Evolutionary conservation across 2,888 invertebrate species (phyloP).

Genomic region (Coenonympha glycerion): DNA sequence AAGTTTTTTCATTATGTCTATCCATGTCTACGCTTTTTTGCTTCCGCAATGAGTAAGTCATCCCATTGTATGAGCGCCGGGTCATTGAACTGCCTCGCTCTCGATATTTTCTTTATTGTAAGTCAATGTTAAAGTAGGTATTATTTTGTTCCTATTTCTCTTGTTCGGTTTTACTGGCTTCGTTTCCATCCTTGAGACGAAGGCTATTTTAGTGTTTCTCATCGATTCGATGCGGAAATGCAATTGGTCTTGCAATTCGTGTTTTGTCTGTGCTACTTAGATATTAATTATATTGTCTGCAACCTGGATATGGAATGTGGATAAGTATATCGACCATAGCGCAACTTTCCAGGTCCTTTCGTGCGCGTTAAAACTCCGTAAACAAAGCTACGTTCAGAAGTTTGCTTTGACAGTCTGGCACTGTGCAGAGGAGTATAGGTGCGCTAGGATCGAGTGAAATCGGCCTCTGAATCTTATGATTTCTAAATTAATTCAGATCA

Average conservation of each 20-base stretch:
- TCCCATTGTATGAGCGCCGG: conserved; percentile 11
- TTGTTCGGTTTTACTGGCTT: conserved; percentile 17
- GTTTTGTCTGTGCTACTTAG: not conserved
- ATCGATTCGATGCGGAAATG: conserved; percentile 24
- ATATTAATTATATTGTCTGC: not conserved
- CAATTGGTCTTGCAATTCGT: conserved; percentile 7
- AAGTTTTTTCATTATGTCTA: conserved; percentile 2
- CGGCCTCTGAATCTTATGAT: too few relatives aligned
- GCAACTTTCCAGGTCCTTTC: too few relatives aligned
- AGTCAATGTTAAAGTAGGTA: too few relatives aligned
- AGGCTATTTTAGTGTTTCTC: conserved; percentile 18
- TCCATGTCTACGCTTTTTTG: conserved; percentile 8
- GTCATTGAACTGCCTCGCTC: conserved; percentile 12
- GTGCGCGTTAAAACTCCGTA: too few relatives aligned
- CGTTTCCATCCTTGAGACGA: conserved; percentile 21
- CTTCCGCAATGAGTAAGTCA: not conserved
- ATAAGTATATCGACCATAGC: too few relatives aligned
- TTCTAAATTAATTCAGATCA: too few relatives aligned
- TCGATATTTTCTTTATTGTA: conserved; percentile 6
- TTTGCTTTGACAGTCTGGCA: too few relatives aligned
- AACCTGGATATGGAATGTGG: too few relatives aligned
- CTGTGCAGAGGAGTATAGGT: too few relatives aligned
- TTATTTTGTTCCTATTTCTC: conserved; percentile 5
- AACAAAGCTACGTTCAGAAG: too few relatives aligned
- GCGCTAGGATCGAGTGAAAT: too few relatives aligned